These are phyloP conservation scores for Oscheius sp. DNA, from an alignment of 1,140 invertebrate species.

Conservation along the genomic window DNA sequence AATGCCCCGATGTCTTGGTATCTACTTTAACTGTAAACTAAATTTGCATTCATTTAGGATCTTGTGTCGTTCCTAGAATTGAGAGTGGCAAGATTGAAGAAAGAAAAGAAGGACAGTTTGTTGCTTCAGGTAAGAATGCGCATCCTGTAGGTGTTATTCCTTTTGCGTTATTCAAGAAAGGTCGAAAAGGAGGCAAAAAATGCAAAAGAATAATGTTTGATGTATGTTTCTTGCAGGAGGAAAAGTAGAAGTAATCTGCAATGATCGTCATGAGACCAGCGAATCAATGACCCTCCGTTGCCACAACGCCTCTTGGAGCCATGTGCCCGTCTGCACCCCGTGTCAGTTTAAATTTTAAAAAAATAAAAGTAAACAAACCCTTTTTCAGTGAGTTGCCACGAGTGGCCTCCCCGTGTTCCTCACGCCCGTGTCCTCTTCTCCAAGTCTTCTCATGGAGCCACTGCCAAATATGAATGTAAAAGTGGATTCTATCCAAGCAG, in stretches of 20 bases:
- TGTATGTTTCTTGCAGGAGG: conserved; percentile 66
- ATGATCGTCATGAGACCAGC: conserved; percentile 76
- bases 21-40: no score
- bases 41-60: no score
- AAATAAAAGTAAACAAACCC: not conserved
- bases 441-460: conserved; percentile 89
- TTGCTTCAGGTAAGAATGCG: conserved; percentile 15
- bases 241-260: conserved; percentile 79
- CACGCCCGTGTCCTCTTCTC: conserved; percentile 92
- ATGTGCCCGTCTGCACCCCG: conserved; percentile 83
- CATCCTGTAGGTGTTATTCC: no score
- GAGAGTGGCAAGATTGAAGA: conserved; percentile 63
- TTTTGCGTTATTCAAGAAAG: conserved; percentile 24
- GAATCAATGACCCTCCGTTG: conserved; percentile 77
- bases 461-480: conserved; percentile 83
- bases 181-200: not conserved
- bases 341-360: conserved; percentile 64
- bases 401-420: conserved; percentile 78
- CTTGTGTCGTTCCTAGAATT: conserved; percentile 62
- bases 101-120: conserved; percentile 17
- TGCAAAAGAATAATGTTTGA: not conserved
- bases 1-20: conserved; percentile 78
- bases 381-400: conserved; percentile 75
- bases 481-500: conserved; percentile 81
- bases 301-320: conserved; percentile 91